A percentile compares a stretch with the other conserved stretches of the same genome.
Conservation (phyloP, 2,888 invertebrate genomes). For the Acanthopleura granulata region DNA sequence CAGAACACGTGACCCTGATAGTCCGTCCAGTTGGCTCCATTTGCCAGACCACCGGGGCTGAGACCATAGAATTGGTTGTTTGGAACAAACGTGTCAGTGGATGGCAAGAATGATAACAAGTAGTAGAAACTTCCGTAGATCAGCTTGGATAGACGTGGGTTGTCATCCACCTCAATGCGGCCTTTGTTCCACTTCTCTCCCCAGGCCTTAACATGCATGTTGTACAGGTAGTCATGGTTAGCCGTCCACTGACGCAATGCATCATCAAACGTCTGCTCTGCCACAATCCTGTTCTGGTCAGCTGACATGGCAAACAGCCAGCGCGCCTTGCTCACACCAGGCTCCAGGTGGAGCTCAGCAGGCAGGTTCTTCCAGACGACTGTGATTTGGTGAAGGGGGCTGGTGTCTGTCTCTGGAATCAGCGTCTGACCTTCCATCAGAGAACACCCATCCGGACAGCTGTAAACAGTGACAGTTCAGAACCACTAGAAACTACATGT, state of each 20-base stretch:
- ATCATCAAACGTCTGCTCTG: constrained; percentile 8
- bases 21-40: constrained; percentile 43
- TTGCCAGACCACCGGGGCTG: constrained; percentile 27
- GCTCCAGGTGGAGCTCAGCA: not conserved
- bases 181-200: constrained; percentile 32
- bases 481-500: too few species aligned
- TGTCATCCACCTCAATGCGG: constrained; percentile 33
- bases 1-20: constrained; percentile 25
- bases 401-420: not conserved
- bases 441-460: constrained; percentile 1
- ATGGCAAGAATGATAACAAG: constrained; percentile 45
- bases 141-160: constrained; percentile 38
- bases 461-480: not conserved
- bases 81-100: constrained; percentile 28
- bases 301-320: constrained; percentile 1
- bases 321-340: not conserved
- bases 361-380: not conserved
- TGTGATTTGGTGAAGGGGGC: not conserved
- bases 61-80: constrained; percentile 33
- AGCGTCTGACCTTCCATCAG: constrained; percentile 6
- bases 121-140: constrained; percentile 48
- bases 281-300: not conserved
- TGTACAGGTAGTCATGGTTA: constrained; percentile 22
- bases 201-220: constrained; percentile 42
- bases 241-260: constrained; percentile 21